These are phyloP conservation scores for Spatulosminthurus flaviceps DNA, from an alignment of 2,888 invertebrate genomes.

Conservation along the genomic window DNA sequence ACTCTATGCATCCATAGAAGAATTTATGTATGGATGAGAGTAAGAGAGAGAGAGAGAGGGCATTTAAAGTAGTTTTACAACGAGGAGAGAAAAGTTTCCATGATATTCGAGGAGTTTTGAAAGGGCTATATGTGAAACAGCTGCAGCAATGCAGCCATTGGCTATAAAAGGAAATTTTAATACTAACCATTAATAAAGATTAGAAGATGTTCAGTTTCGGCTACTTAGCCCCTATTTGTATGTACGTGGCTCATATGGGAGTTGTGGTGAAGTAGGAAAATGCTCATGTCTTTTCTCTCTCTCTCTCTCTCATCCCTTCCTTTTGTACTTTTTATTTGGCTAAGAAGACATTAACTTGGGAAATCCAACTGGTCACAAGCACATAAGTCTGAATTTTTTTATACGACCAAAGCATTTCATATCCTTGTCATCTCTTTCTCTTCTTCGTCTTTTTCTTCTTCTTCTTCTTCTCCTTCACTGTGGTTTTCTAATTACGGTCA, in stretches of 20 bases:
- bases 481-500: background rate
- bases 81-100: background rate
- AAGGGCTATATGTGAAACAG: constrained; percentile 15
- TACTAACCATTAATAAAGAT: constrained; percentile 28
- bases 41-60: too few species aligned
- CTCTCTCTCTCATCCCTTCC: too few species aligned
- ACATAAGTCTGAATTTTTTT: constrained; percentile 8
- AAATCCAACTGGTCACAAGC: constrained; percentile 6
- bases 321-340: constrained; percentile 18
- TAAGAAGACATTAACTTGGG: constrained; percentile 15
- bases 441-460: too few species aligned
- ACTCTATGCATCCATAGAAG: too few species aligned
- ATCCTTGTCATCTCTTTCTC: background rate
- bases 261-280: background rate
- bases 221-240: background rate
- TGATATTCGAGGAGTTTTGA: constrained; percentile 12
- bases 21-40: too few species aligned
- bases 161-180: constrained; percentile 27
- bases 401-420: background rate
- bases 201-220: constrained; percentile 21
- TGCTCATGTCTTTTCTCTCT: constrained; percentile 4
- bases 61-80: background rate
- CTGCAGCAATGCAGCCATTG: constrained; percentile 24
- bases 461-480: constrained; percentile 9
- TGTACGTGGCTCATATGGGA: background rate